phyloP scores from a whole-genome alignment of 35 echinoderm and acorn worm genomes.

The Apostichopus parvimensis region DNA sequence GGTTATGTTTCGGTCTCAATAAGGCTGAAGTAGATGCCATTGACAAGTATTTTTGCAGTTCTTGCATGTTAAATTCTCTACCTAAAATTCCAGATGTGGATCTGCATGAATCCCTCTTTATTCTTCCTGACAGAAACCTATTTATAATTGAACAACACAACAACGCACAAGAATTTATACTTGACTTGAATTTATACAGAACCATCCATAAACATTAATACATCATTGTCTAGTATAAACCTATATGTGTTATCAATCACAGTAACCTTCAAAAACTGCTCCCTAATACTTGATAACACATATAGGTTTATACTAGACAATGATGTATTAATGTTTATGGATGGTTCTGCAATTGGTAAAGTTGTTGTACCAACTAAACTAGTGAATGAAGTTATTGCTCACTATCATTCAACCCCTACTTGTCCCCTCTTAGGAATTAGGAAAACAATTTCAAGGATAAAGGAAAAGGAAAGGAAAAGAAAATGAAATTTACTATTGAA shows the following conservation, averaged over 20 bases:
- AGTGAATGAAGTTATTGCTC: constrained; percentile 7
- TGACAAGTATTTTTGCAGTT: not conserved
- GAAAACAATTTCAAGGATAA: constrained; percentile 5
- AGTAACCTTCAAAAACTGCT: not conserved
- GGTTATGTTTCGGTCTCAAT: not conserved
- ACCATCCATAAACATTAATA: not conserved
- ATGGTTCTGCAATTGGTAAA: not conserved
- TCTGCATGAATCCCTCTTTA: not conserved
- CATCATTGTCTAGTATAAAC: not conserved
- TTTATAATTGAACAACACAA: too few relatives aligned
- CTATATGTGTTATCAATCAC: too few relatives aligned
- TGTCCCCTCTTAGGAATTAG: constrained; percentile 4
- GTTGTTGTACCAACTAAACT: constrained; percentile 24
- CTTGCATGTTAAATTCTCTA: too few relatives aligned
- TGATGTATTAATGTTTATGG: not conserved
- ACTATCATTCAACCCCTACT: constrained; percentile 33
- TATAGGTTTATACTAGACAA: not conserved
- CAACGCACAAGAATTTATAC: not conserved
- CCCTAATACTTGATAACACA: not conserved
- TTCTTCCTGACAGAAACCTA: too few relatives aligned
- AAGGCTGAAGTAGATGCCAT: not conserved
- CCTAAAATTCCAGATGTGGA: constrained; percentile 11
- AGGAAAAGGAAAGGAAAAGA: constrained; percentile 18
- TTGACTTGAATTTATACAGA: too few relatives aligned
- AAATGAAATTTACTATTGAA: not conserved